Base-by-base conservation (phyloP, 2,113 vertebrate species). In the Alexandromys fortis region DNA sequence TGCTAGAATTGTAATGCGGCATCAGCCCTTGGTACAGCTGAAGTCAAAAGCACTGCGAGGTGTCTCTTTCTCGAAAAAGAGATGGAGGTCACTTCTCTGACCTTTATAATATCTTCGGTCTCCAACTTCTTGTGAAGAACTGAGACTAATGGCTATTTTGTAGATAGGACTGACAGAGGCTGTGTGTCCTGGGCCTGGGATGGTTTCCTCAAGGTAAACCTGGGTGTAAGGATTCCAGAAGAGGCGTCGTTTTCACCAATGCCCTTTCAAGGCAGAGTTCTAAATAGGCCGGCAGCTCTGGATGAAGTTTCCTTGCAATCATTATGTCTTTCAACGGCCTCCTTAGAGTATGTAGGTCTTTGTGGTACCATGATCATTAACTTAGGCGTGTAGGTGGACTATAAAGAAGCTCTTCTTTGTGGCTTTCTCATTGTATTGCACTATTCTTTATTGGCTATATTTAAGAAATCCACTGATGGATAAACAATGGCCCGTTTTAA, bases 21-120 rank as follows among this genome's bases (percentile, higher is more conserved):
- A 83, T 70, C 86, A 47, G 79, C 61, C 68, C 38, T 96, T 26
- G 9, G 42, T 83, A 63, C 58, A 91, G 94, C 77, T 86, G 6
- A 58, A 97, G 89, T 79, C 68, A n/a, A 2, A 82, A 91, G 35
- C 24, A 21, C 94, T 91, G 55, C 86, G 77, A 86, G 63, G 82
- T 73, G 82, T 83, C 87, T 65, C 61, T 91, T 86, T 86, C 79
- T 88, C n/a, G 26, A n/a, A 92, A 92, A 96, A 86, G 67, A 95
- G 77, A 76, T 38, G 24, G 55, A 94, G 92, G 82, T 95, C 90
- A 91, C 17, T 79, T 79, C 58, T 38, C 86, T 52, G 82, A 94
- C 86, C 75, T 97, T 94, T 79, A n/a, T 86, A 95, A 92, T 94
- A 52, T 95, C 90, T 91, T 45, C n/a, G 21, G 47, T 38, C 72